Conservation (phyloP, 2,888 invertebrate genomes). For the Trichopria drosophilae region DNA sequence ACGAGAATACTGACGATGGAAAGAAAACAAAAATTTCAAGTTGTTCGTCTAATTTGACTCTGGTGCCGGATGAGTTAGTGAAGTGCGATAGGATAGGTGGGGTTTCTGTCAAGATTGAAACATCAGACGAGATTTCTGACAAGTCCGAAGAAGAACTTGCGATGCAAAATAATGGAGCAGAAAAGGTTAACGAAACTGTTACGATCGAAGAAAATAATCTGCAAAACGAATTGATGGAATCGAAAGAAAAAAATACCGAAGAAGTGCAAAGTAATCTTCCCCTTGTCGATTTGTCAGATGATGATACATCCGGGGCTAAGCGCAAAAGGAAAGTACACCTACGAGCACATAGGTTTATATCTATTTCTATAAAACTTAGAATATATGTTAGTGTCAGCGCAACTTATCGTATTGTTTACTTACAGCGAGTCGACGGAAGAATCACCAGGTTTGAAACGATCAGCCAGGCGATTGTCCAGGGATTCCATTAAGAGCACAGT, state of each 20-base stretch:
- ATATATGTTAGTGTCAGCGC: too few species aligned
- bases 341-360: too few species aligned
- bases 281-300: too few species aligned
- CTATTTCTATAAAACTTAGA: too few species aligned
- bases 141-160: conserved; percentile 56
- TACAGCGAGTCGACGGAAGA: conserved; percentile 49
- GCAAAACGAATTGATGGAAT: background rate
- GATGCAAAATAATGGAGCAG: conserved; percentile 24
- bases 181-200: conserved; percentile 17
- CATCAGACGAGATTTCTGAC: conserved; percentile 54
- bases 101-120: conserved; percentile 56
- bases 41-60: conserved; percentile 51
- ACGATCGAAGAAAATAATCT: conserved; percentile 13
- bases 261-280: background rate
- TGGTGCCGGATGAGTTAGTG: conserved; percentile 52
- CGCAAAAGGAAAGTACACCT: too few species aligned
- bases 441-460: conserved; percentile 63
- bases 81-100: conserved; percentile 55
- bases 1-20: conserved; percentile 56
- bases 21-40: conserved; percentile 56
- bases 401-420: too few species aligned
- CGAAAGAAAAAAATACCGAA: background rate
- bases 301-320: too few species aligned
- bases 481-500: conserved; percentile 63
- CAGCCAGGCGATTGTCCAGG: conserved; percentile 67